phyloP scores from a whole-genome alignment of 2,888 invertebrate genomes.

The Helleia helle region DNA sequence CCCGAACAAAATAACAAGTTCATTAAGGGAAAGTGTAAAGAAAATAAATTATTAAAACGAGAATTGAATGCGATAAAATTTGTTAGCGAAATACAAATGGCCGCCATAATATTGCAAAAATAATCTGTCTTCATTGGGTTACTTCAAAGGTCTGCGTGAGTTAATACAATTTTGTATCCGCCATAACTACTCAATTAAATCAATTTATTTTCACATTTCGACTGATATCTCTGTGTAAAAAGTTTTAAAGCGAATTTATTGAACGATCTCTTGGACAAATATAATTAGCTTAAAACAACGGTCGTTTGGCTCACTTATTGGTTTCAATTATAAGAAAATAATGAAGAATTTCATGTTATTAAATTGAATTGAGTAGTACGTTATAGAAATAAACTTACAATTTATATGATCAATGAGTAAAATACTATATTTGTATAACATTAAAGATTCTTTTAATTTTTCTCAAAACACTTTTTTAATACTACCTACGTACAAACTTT shows the following conservation, averaged over 20 bases:
- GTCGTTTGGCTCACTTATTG: too few relatives aligned
- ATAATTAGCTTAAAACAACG: not conserved
- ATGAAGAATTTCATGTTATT: too few relatives aligned
- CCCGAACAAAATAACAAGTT: not conserved
- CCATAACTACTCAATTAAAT: constrained; percentile 15
- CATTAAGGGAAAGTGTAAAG: not conserved
- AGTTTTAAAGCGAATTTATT: not conserved
- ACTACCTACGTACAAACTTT: too few relatives aligned
- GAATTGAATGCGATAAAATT: not conserved
- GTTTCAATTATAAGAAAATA: too few relatives aligned
- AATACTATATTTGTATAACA: too few relatives aligned
- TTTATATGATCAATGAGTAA: too few relatives aligned
- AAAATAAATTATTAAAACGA: not conserved
- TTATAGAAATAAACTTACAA: too few relatives aligned
- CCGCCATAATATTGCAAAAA: not conserved
- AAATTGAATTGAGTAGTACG: too few relatives aligned
- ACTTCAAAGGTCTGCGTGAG: constrained; percentile 16
- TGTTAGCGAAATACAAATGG: constrained; percentile 14
- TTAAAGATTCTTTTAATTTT: too few relatives aligned
- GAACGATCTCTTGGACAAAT: not conserved
- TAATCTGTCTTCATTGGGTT: constrained; percentile 16
- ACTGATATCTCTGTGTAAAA: not conserved
- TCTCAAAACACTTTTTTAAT: too few relatives aligned
- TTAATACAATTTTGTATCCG: constrained; percentile 12
- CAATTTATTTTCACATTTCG: constrained; percentile 12